Evolutionary conservation across 2,888 invertebrate genomes (phyloP).

Genomic region (Chalcis sispes): DNA sequence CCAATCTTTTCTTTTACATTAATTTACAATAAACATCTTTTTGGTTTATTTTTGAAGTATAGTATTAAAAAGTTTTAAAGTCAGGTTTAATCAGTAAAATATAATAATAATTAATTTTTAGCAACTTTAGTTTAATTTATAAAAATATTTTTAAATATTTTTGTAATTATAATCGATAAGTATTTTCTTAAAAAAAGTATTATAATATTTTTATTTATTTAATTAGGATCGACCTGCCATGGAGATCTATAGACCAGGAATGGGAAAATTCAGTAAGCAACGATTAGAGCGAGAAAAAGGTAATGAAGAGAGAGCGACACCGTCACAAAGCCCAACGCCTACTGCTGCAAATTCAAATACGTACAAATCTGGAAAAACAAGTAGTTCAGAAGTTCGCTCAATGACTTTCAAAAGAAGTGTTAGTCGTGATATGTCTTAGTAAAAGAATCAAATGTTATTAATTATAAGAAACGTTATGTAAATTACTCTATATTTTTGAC

Average conservation of each 20-base stretch:
- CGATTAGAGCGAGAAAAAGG: constrained; percentile 75
- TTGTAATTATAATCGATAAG: too few relatives aligned
- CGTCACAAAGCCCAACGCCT: constrained; percentile 73
- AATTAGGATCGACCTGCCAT: constrained; percentile 93
- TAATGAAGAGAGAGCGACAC: constrained; percentile 72
- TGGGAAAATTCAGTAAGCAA: constrained; percentile 87
- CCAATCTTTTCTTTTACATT: too few relatives aligned
- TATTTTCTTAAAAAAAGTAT: constrained; percentile 2
- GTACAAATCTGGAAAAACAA: constrained; percentile 63
- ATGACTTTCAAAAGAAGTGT: constrained; percentile 74
- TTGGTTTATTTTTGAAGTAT: too few relatives aligned
- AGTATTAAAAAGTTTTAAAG: too few relatives aligned
- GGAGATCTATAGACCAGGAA: constrained; percentile 93
- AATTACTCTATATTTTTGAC: neutral
- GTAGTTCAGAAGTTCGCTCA: constrained; percentile 70
- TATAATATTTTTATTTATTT: constrained; percentile 37
- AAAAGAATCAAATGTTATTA: constrained; percentile 5
- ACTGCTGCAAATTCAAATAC: constrained; percentile 57
- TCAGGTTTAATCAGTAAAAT: too few relatives aligned
- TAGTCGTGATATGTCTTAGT: constrained; percentile 69
- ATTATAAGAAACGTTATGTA: neutral
- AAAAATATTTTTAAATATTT: too few relatives aligned
- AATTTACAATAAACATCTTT: too few relatives aligned
- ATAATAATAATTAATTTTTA: too few relatives aligned
- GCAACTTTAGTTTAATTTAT: too few relatives aligned